Evolutionary conservation across 2,797 vertebrate species (phyloP).

Genomic region (Nannoperca obscura): DNA sequence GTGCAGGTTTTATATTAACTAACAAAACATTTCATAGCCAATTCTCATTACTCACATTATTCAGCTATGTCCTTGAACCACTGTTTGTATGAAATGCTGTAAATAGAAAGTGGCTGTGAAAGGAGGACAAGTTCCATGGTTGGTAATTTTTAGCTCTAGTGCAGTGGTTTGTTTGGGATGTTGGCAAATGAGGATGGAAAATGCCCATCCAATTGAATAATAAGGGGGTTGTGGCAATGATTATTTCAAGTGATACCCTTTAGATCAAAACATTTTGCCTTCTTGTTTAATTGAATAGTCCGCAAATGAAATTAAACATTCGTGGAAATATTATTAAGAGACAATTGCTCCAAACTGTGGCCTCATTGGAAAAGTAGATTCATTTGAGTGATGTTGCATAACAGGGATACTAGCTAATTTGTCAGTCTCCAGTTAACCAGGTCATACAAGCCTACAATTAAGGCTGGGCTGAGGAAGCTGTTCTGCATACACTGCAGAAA

Average conservation of each 20-base stretch:
- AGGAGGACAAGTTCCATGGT: conserved; percentile 32
- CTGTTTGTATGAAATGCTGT: conserved; percentile 58
- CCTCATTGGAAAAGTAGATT: conserved; percentile 32
- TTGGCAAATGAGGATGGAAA: conserved; percentile 57
- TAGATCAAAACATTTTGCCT: conserved; percentile 46
- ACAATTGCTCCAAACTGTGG: conserved; percentile 28
- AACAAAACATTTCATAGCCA: conserved; percentile 29
- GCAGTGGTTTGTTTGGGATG: conserved; percentile 61
- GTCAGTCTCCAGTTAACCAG: conserved; percentile 55
- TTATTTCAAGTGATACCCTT: conserved; percentile 46
- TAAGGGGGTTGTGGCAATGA: conserved; percentile 45
- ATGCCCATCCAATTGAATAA: conserved; percentile 52
- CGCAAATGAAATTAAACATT: conserved; percentile 26
- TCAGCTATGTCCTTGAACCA: conserved; percentile 15
- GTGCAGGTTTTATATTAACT: conserved; percentile 7
- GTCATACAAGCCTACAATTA: conserved; percentile 68
- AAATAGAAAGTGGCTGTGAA: conserved; percentile 57
- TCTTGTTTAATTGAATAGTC: conserved; percentile 45
- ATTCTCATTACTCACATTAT: conserved; percentile 40
- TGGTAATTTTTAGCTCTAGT: conserved; percentile 62
- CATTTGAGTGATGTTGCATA: conserved; percentile 45
- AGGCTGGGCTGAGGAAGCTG: conserved; percentile 43
- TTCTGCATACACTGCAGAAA: conserved; percentile 65
- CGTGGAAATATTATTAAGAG: conserved; percentile 28
- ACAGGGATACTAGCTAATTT: conserved; percentile 49